These are phyloP conservation scores for Aphelocoma californica DNA, from an alignment of 2,797 vertebrate genomes.

Conservation along the genomic window DNA sequence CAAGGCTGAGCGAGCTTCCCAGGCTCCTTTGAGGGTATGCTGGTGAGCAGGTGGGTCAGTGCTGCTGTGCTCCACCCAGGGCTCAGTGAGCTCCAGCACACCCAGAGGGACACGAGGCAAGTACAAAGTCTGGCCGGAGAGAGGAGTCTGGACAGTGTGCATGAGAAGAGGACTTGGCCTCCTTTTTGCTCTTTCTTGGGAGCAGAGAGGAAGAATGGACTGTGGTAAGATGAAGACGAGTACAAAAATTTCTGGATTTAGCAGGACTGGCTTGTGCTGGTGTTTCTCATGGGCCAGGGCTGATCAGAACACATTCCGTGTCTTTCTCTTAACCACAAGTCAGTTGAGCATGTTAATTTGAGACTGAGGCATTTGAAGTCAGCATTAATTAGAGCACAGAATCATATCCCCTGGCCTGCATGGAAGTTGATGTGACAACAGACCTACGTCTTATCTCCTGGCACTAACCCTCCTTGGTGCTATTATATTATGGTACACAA, in stretches of 20 bases:
- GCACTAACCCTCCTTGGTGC: not conserved
- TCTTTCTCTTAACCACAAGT: not conserved
- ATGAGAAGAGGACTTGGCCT: not conserved
- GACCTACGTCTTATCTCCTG: not conserved
- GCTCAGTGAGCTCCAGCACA: not conserved
- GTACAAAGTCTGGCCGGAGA: not conserved
- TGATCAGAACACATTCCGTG: not conserved
- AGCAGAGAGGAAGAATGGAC: not conserved
- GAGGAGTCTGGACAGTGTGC: not conserved
- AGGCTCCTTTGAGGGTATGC: not conserved
- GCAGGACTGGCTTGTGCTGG: not conserved
- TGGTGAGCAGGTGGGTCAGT: not conserved
- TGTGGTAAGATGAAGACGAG: not conserved
- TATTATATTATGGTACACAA: not conserved
- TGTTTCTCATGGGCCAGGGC: not conserved
- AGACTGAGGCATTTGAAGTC: not conserved
- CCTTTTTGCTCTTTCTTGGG: not conserved
- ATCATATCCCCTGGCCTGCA: not conserved
- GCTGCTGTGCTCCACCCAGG: not conserved
- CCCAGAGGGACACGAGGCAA: not conserved
- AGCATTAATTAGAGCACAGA: conserved; percentile 7
- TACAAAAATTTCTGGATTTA: not conserved
- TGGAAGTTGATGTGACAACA: conserved; percentile 25
- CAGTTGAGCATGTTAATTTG: not conserved
- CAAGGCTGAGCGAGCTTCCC: not conserved